Conservation (phyloP, 2,113 vertebrate genomes). For the Struthidea cinerea region DNA sequence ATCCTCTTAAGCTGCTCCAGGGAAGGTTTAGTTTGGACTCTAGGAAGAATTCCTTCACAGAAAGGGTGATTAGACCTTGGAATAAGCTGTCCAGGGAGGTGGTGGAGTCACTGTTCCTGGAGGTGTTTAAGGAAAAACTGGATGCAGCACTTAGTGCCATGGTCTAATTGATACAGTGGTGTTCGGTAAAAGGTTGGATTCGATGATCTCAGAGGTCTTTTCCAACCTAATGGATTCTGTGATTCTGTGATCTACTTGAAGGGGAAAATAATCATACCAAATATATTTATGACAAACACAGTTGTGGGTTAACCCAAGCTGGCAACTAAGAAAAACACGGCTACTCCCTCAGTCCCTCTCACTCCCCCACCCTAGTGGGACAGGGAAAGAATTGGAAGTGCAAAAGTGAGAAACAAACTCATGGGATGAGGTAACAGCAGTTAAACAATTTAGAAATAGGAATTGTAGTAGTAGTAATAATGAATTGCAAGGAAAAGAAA, state of each 20-base stretch:
- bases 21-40: not conserved
- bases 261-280: not conserved
- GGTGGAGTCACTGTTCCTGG: not conserved
- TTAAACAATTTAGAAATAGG: not conserved
- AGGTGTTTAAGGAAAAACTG: not conserved
- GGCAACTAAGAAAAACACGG: not conserved
- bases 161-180: not conserved
- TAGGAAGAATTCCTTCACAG: not conserved
- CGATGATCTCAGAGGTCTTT: not conserved
- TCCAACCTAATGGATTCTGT: not conserved
- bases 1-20: not conserved
- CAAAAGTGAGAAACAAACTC: not conserved
- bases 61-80: not conserved
- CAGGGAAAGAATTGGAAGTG: not conserved
- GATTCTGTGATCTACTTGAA: not conserved
- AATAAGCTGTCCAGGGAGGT: not conserved
- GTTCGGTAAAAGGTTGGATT: not conserved
- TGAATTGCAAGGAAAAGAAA: not conserved
- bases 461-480: not conserved
- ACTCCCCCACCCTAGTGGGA: not conserved
- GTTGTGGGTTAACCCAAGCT: not conserved
- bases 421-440: not conserved
- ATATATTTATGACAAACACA: not conserved
- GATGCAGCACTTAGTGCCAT: not conserved
- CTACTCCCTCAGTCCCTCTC: not conserved